Conservation (phyloP, 2,797 vertebrate genomes). For the Eremophila alpestris region DNA sequence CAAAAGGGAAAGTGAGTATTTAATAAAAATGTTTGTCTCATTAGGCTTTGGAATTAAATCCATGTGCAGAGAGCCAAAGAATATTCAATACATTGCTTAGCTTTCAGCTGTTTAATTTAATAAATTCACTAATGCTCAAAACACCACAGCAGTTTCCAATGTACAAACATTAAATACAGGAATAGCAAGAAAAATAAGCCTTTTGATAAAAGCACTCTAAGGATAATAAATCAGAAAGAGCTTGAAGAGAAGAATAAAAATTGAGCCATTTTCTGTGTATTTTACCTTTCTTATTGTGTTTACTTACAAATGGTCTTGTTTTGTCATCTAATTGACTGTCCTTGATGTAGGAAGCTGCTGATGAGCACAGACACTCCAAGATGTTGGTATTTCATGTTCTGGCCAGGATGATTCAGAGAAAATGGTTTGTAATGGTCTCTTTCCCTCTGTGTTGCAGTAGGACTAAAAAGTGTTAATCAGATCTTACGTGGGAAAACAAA, state of each 20-base stretch:
- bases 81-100: neutral
- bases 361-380: neutral
- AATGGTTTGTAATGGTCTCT: neutral
- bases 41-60: neutral
- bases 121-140: neutral
- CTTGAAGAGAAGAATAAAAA: neutral
- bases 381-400: neutral
- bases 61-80: neutral
- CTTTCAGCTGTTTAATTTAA: neutral
- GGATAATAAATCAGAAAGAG: neutral
- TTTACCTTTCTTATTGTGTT: neutral
- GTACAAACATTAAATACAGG: neutral
- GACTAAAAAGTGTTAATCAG: neutral
- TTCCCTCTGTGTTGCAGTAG: neutral
- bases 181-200: neutral
- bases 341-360: neutral
- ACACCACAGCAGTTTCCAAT: neutral
- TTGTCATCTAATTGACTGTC: neutral
- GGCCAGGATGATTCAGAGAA: neutral
- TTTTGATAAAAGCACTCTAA: neutral
- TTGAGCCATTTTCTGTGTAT: rapidly evolving
- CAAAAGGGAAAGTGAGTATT: neutral
- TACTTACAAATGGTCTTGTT: neutral
- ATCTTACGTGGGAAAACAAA: neutral
- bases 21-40: neutral